A percentile compares a stretch with the other conserved stretches of the same genome.
Evolutionary conservation across 1,140 invertebrate species (phyloP).

Genomic region (Cydia fagiglandana): DNA sequence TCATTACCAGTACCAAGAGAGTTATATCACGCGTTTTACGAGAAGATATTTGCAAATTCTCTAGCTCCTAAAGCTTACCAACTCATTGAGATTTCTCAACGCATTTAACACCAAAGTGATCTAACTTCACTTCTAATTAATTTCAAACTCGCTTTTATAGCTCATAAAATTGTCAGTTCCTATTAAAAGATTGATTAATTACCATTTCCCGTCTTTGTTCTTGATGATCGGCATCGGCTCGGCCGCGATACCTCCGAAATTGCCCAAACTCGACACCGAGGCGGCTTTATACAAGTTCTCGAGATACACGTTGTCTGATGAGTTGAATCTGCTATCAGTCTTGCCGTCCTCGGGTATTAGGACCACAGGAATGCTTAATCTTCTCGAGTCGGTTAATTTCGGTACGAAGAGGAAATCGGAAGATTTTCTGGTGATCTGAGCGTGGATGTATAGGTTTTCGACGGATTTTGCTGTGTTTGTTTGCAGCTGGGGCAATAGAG

Average conservation of each 20-base stretch:
- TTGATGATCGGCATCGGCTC: slow-evolving; percentile 73
- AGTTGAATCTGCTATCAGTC: slow-evolving; percentile 59
- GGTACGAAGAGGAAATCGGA: slow-evolving; percentile 61
- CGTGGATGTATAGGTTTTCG: slow-evolving; percentile 59
- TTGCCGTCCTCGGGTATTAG: slow-evolving; percentile 60
- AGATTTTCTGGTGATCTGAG: slow-evolving; percentile 47
- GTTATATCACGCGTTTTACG: too few relatives aligned
- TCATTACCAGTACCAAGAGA: too few relatives aligned
- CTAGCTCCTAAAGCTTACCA: too few relatives aligned
- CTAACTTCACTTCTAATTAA: too few relatives aligned
- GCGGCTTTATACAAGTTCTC: slow-evolving; percentile 71
- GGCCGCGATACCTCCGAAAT: slow-evolving; percentile 63
- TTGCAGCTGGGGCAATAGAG: slow-evolving; percentile 11
- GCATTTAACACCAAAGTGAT: too few relatives aligned
- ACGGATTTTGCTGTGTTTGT: slow-evolving; percentile 54
- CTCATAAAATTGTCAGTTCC: too few relatives aligned
- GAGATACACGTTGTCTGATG: slow-evolving; percentile 64
- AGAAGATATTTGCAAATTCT: too few relatives aligned
- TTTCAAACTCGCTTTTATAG: too few relatives aligned
- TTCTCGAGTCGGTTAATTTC: slow-evolving; percentile 60
- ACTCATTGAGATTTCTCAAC: too few relatives aligned
- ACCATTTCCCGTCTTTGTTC: slow-evolving; percentile 76
- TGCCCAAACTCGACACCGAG: slow-evolving; percentile 68
- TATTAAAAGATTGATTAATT: slow-evolving; percentile 34
- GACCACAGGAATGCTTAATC: slow-evolving; percentile 70